Conservation (phyloP, 1,140 invertebrate species). For the Propsilocerus akamusi region DNA sequence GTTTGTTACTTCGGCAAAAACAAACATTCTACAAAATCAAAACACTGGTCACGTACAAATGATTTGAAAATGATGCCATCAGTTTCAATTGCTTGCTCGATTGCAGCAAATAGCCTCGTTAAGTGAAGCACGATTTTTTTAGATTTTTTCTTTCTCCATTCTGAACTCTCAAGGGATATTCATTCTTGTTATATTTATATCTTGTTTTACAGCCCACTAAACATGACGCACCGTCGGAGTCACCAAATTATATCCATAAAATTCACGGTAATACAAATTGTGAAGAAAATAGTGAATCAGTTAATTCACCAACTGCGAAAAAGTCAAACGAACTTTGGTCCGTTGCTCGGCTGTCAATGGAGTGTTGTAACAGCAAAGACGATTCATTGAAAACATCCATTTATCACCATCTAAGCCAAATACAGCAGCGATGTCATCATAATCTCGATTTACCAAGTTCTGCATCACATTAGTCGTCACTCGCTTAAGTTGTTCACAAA, state of each 20-base stretch:
- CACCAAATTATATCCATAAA: neutral
- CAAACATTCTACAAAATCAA: neutral
- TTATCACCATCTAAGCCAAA: too few species aligned
- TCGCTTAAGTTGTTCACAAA: too few species aligned
- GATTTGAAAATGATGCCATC: neutral
- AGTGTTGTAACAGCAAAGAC: neutral
- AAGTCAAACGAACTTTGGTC: neutral
- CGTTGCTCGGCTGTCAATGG: neutral
- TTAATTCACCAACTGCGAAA: neutral
- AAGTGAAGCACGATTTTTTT: neutral
- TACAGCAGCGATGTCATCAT: too few species aligned
- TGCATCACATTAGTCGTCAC: too few species aligned
- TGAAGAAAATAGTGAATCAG: too few species aligned
- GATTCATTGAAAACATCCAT: neutral
- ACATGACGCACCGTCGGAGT: neutral
- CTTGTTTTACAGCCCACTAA: neutral
- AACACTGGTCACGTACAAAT: constrained; percentile 1
- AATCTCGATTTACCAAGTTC: too few species aligned
- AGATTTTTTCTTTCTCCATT: neutral
- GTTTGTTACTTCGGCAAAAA: too few species aligned
- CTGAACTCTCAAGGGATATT: neutral
- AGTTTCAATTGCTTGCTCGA: neutral
- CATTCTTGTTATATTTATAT: neutral
- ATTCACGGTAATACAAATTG: too few species aligned
- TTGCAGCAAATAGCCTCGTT: neutral